Evolutionary conservation across 2,888 invertebrate genomes (phyloP).

Genomic region (Drosophila tripunctata): DNA sequence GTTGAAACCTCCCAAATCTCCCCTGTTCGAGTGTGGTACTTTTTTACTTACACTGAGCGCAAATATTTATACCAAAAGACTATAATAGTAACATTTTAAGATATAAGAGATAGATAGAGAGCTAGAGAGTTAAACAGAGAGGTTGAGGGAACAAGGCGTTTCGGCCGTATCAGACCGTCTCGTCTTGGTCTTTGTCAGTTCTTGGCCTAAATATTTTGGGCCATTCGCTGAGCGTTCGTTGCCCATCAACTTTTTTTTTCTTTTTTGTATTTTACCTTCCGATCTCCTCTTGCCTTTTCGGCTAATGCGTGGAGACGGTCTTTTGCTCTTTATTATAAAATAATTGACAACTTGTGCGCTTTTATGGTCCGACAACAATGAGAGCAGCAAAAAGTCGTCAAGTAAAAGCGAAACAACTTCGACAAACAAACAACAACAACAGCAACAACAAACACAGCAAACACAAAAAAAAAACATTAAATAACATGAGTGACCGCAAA

Average conservation of each 20-base stretch:
- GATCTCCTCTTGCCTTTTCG: not conserved
- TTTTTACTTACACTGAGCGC: conserved; percentile 45
- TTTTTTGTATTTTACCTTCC: no score
- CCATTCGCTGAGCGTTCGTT: conserved; percentile 18
- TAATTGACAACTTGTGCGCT: conserved; percentile 74
- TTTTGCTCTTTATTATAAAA: conserved; percentile 65
- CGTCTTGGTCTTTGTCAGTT: conserved; percentile 56
- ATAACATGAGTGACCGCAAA: conserved; percentile 31
- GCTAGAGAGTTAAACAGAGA: not conserved
- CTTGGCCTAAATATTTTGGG: conserved; percentile 70
- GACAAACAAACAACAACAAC: not conserved
- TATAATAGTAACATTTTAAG: conserved; percentile 40
- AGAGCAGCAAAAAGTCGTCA: conserved; percentile 54
- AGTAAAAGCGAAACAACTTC: conserved; percentile 54
- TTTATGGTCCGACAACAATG: conserved; percentile 60
- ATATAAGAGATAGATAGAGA: not conserved
- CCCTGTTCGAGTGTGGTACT: no score
- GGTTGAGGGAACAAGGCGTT: not conserved
- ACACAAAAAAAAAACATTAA: conserved; percentile 18
- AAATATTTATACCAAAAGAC: conserved; percentile 32
- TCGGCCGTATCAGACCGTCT: conserved; percentile 1
- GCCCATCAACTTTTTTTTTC: not conserved
- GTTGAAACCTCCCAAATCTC: not conserved
- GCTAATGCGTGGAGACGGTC: conserved; percentile 40
- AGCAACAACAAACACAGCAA: not conserved